phyloP scores from a whole-genome alignment of 1,140 invertebrate species.

The Gonioctena quinquepunctata region DNA sequence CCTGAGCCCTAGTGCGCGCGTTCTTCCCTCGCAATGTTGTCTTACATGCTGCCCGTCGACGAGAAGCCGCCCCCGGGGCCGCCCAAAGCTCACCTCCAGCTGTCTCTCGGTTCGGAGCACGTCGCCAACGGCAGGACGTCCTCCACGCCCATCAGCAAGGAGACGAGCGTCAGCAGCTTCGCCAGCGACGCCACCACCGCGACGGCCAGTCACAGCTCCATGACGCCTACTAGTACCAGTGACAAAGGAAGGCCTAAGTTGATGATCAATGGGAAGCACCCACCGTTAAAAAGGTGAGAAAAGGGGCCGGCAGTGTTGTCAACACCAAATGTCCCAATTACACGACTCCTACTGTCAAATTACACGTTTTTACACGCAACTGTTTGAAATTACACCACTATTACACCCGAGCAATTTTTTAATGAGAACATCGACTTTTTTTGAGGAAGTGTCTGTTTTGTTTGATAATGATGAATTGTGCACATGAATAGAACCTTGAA shows the following conservation, averaged over 20 bases:
- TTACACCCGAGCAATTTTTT: too few relatives aligned
- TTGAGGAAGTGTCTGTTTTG: too few relatives aligned
- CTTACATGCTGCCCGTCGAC: conserved; percentile 68
- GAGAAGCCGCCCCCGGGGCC: conserved; percentile 65
- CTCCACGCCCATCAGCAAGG: conserved; percentile 55
- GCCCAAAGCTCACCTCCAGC: conserved; percentile 58
- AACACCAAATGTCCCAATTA: too few relatives aligned
- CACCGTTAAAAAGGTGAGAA: conserved; percentile 64
- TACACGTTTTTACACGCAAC: too few relatives aligned
- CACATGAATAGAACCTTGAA: too few relatives aligned
- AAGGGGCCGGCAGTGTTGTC: neutral
- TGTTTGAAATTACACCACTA: too few relatives aligned
- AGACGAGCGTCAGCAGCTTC: conserved; percentile 63
- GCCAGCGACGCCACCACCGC: conserved; percentile 60
- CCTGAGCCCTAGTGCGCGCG: neutral
- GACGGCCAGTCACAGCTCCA: conserved; percentile 58
- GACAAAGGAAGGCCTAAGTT: conserved; percentile 64
- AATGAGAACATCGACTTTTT: too few relatives aligned
- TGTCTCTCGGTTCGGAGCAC: conserved; percentile 37
- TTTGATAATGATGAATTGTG: too few relatives aligned
- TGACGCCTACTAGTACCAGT: conserved; percentile 59
- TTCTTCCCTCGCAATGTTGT: conserved; percentile 58
- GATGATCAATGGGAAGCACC: conserved; percentile 63
- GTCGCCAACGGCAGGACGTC: conserved; percentile 27
- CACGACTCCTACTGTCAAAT: too few relatives aligned